These are phyloP conservation scores for Perca flavescens DNA, from an alignment of 2,113 vertebrate genomes.

Conservation along the genomic window DNA sequence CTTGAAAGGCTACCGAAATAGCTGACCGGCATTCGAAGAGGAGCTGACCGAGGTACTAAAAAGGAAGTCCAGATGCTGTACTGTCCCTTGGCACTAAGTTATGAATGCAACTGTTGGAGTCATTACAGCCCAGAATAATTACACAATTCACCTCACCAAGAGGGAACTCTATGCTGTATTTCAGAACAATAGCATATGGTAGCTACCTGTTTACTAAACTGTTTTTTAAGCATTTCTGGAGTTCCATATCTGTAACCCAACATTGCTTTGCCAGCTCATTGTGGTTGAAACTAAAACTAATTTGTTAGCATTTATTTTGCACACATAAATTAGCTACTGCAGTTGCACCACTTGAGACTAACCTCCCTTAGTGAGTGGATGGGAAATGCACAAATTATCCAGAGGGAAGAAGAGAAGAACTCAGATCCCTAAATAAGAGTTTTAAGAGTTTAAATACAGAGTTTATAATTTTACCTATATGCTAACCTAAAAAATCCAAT, in stretches of 20 bases:
- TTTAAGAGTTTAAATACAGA: background rate
- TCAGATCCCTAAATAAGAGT: background rate
- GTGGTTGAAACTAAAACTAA: background rate
- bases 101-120: conserved; percentile 43
- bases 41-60: conserved; percentile 55
- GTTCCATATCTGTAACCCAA: background rate
- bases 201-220: conserved; percentile 4
- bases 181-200: conserved; percentile 25
- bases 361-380: background rate
- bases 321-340: conserved; percentile 5
- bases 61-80: conserved; percentile 49
- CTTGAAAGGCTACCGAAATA: conserved; percentile 55
- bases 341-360: background rate
- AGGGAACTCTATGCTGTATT: background rate
- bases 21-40: conserved; percentile 50
- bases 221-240: conserved; percentile 23
- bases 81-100: conserved; percentile 17
- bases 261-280: background rate
- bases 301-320: conserved; percentile 14
- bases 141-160: conserved; percentile 19
- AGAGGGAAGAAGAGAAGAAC: background rate
- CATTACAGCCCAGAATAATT: conserved; percentile 50
- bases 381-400: background rate
- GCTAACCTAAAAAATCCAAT: background rate
- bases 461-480: background rate